phyloP scores from a whole-genome alignment of 1,140 invertebrate species.

The Drosophila asahinai region DNA sequence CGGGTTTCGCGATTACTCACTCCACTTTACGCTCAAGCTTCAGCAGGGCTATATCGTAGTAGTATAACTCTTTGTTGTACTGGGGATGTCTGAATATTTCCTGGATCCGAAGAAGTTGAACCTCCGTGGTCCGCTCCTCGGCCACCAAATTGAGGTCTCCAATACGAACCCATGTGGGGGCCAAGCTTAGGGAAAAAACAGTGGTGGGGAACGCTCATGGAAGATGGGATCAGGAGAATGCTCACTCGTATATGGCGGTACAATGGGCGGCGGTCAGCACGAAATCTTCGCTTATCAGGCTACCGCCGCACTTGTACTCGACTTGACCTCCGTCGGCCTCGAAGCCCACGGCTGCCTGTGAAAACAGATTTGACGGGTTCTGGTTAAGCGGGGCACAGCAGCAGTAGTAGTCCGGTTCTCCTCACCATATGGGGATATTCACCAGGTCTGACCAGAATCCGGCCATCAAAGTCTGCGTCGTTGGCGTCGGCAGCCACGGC shows the following conservation, averaged over 20 bases:
- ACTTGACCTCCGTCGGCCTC: conserved; percentile 40
- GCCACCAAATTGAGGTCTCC: conserved; percentile 69
- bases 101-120: conserved; percentile 56
- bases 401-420: conserved; percentile 9
- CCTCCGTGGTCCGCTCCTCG: conserved; percentile 43
- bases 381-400: neutral
- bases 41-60: conserved; percentile 76
- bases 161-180: conserved; percentile 70
- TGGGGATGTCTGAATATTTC: conserved; percentile 59
- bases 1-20: conserved; percentile 48
- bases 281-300: conserved; percentile 83
- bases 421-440: conserved; percentile 85
- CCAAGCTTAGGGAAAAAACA: conserved; percentile 45
- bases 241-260: conserved; percentile 67
- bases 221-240: neutral
- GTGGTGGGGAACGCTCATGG: neutral
- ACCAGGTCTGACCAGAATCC: conserved; percentile 69
- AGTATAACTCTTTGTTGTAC: conserved; percentile 59
- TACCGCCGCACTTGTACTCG: conserved; percentile 84
- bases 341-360: conserved; percentile 70
- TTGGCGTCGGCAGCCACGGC: conserved; percentile 67
- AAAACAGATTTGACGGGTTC: conserved; percentile 30
- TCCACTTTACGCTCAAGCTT: conserved; percentile 49
- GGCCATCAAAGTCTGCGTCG: conserved; percentile 77
- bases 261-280: conserved; percentile 82